Percentiles rank a stretch among this genome's conserved stretches.
Conservation (phyloP, 30 jellyfish, hydroid and myxozoan genomes). For the Aurelia aurita region DNA sequence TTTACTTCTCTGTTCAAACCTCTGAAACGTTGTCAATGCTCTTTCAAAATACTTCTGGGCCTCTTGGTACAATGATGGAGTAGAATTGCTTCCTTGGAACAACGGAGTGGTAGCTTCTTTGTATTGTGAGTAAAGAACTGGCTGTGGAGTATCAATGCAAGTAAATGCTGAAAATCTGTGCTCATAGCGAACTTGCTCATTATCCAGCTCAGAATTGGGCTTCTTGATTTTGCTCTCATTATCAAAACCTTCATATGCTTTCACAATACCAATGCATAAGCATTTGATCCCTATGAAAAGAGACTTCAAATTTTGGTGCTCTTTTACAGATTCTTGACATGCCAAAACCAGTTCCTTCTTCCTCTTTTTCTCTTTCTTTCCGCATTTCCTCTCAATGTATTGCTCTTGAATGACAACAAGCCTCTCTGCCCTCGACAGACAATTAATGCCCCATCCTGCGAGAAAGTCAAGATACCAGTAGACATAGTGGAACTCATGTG, state of each 20-base stretch:
- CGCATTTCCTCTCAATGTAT: constrained; percentile 82
- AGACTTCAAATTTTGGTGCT: constrained; percentile 68
- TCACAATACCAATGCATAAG: constrained; percentile 71
- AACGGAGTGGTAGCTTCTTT: constrained; percentile 58
- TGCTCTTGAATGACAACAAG: constrained; percentile 86
- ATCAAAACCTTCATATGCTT: constrained; percentile 92
- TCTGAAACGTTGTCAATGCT: constrained; percentile 81
- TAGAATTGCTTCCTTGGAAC: constrained; percentile 41
- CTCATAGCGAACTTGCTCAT: constrained; percentile 90
- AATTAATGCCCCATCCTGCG: constrained; percentile 92
- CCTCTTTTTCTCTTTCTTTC: constrained; percentile 84
- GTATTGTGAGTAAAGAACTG: constrained; percentile 80
- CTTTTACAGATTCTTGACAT: constrained; percentile 72
- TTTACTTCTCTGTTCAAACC: constrained; percentile 40
- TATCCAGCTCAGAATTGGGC: constrained; percentile 81
- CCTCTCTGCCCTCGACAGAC: constrained; percentile 89
- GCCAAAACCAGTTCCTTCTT: constrained; percentile 71
- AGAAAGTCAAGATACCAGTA: constrained; percentile 92
- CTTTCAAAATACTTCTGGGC: constrained; percentile 79
- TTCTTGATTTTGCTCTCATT: constrained; percentile 76
- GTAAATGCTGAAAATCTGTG: constrained; percentile 86
- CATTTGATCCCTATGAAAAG: constrained; percentile 75
- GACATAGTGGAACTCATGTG: constrained; percentile 92
- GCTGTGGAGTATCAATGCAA: constrained; percentile 88
- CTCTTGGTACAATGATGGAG: constrained; percentile 55